Evolutionary conservation across 2,888 invertebrate species (phyloP), one percentile per base, ranked within the genome.

Genomic region (Cyrtodaria siliqua): DNA sequence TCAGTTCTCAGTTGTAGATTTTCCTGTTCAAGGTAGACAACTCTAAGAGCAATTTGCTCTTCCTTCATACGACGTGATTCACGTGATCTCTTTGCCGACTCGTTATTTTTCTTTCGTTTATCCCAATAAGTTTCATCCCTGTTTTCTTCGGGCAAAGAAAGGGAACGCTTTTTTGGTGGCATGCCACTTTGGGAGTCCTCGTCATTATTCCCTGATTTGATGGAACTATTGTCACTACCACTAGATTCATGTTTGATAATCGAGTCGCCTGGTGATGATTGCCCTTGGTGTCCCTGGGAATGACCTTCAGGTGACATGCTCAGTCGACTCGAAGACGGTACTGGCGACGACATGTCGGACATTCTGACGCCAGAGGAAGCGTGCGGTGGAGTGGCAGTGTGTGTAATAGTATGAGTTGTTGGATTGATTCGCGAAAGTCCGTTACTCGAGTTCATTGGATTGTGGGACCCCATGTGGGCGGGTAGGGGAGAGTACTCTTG

Each of bases 21-120:
- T 77, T 92, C 92, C 76, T 92, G 90, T 78, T 93, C 92, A 6
- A 93, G 82, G 59, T 89, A 91, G 14, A 90, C 85, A 18, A 92
- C 90, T 38, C 90, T 69, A 57, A 91, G 69, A 18, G 91, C 90
- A 18, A 92, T 91, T 72, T 91, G 90, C 52, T 92, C 92, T 79
- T 93, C 93, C 71, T 93, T 92, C 84, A 87, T 86, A 24, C 93
- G 85, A 6, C 93, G 79, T 0, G 90, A 84, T 59, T 93, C 93
- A 14, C 93, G 86, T 1, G 93, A 93, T 56, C 93, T 84, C 69
- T 92, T 91, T 6, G 93, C 93, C 8, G 93, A 92, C 66, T 93
- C 93, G 76, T 93, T 93, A 84, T 93, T 93, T 82, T 93, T 92
- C 70, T 90, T 88, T n/a, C 93, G 86, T 57, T 93, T 91, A 60